Conservation (phyloP, 2,888 invertebrate genomes). For the Drosophila siamana region DNA sequence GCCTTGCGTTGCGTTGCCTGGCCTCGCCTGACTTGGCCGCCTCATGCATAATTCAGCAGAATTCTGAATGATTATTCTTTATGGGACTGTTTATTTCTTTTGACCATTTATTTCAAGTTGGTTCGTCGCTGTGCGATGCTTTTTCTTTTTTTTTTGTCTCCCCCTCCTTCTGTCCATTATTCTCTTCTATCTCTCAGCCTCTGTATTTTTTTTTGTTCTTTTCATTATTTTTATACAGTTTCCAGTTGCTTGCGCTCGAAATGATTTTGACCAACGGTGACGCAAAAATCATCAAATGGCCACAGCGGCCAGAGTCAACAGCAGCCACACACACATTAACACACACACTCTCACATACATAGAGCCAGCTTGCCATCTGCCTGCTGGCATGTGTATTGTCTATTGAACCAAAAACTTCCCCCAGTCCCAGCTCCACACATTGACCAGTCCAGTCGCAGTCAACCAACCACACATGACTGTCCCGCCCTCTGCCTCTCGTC, state of each 20-base stretch:
- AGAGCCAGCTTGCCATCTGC: conserved; percentile 22
- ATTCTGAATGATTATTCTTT: conserved; percentile 86
- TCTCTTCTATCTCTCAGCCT: conserved; percentile 26
- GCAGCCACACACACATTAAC: conserved; percentile 19
- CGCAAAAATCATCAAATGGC: conserved; percentile 80
- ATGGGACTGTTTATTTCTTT: conserved; percentile 86
- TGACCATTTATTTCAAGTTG: conserved; percentile 85
- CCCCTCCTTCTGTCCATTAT: conserved; percentile 1
- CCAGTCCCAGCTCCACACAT: neutral
- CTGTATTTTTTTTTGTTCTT: conserved; percentile 43
- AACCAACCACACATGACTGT: conserved; percentile 48
- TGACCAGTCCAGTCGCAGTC: conserved; percentile 28
- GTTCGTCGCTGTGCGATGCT: conserved; percentile 52
- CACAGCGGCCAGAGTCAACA: conserved; percentile 16
- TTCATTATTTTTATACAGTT: conserved; percentile 81
- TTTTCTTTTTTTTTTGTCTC: conserved; percentile 13
- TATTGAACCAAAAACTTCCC: conserved; percentile 73
- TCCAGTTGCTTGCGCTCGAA: conserved; percentile 83
- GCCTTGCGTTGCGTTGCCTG: too few species aligned
- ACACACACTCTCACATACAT: too few species aligned
- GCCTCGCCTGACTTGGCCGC: conserved; percentile 32
- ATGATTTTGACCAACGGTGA: conserved; percentile 81
- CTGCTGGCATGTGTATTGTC: conserved; percentile 62
- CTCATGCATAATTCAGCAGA: conserved; percentile 86
- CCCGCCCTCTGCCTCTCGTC: conserved; percentile 37